These are phyloP conservation scores for Epiblema foenella DNA, from an alignment of 2,888 invertebrate genomes.

Conservation along the genomic window DNA sequence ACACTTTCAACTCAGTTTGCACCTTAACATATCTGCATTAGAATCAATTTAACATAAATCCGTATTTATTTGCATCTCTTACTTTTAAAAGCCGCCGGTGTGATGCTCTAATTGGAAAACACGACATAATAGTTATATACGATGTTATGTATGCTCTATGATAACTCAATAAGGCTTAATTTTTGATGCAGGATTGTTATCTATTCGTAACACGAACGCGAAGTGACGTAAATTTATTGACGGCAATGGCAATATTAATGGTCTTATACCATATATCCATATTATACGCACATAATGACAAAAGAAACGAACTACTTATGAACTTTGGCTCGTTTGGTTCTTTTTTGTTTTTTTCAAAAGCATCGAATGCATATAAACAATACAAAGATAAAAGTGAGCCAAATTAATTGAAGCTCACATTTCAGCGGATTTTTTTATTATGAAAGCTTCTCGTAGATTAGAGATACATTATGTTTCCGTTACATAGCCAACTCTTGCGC, in stretches of 20 bases:
- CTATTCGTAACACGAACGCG: neutral
- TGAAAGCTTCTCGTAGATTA: slow-evolving; percentile 21
- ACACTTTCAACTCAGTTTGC: neutral
- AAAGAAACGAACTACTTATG: too few relatives aligned
- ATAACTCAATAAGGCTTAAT: neutral
- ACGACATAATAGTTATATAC: neutral
- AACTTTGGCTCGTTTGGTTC: too few relatives aligned
- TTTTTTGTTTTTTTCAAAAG: too few relatives aligned
- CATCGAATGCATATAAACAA: neutral
- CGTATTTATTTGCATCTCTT: slow-evolving; percentile 7
- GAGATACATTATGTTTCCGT: slow-evolving; percentile 16
- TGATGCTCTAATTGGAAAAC: slow-evolving; percentile 17
- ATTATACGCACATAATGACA: too few relatives aligned
- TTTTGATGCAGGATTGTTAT: neutral
- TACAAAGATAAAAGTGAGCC: neutral
- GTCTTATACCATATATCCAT: neutral
- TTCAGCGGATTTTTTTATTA: slow-evolving; percentile 23
- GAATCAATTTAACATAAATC: too few relatives aligned
- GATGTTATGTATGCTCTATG: neutral
- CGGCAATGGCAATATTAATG: neutral
- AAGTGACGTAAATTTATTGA: neutral
- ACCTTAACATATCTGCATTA: neutral
- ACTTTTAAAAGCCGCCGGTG: slow-evolving; percentile 7
- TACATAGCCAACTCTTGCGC: slow-evolving; percentile 1
- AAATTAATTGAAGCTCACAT: slow-evolving; percentile 13